A percentile compares a stretch with the other conserved stretches of the same genome.
Evolutionary conservation across 23 tunicate genomes (phyloP).

Genomic region (Oikopleura vanhoeffeni): DNA sequence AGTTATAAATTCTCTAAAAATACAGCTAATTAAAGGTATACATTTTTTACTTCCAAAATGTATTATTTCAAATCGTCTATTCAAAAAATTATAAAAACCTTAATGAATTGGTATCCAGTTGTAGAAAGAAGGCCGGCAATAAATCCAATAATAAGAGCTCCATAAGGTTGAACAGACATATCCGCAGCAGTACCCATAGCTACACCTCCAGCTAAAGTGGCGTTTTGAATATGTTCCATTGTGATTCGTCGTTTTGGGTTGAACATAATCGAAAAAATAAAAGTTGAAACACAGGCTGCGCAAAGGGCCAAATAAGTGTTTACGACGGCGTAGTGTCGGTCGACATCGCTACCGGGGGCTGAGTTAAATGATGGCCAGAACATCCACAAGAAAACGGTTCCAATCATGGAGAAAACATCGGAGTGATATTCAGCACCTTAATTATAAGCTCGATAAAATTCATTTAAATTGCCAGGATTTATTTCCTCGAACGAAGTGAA

Average conservation of each 20-base stretch:
- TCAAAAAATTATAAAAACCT: too few species aligned
- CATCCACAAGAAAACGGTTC: constrained; percentile 66
- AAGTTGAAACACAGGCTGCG: constrained; percentile 59
- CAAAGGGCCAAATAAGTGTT: constrained; percentile 57
- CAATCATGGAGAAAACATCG: constrained; percentile 17
- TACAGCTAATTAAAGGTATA: too few species aligned
- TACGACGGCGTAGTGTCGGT: constrained; percentile 62
- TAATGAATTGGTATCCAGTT: constrained; percentile 45
- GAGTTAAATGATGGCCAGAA: constrained; percentile 90
- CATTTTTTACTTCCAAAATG: too few species aligned
- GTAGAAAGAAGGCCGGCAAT: constrained; percentile 47
- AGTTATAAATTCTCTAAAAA: too few species aligned
- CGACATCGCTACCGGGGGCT: constrained; percentile 46
- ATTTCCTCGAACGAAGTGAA: too few species aligned
- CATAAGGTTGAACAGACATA: constrained; percentile 60
- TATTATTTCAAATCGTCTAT: too few species aligned
- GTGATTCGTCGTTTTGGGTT: neutral
- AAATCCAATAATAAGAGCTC: constrained; percentile 59
- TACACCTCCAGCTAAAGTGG: constrained; percentile 90
- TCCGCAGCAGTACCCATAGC: constrained; percentile 82
- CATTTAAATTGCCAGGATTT: too few species aligned
- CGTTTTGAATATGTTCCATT: constrained; percentile 67
- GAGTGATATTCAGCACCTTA: neutral
- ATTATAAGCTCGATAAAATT: neutral
- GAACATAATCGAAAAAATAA: constrained; percentile 14